Conservation (phyloP, 1,140 invertebrate species). For the Oryzaephilus surinamensis region DNA sequence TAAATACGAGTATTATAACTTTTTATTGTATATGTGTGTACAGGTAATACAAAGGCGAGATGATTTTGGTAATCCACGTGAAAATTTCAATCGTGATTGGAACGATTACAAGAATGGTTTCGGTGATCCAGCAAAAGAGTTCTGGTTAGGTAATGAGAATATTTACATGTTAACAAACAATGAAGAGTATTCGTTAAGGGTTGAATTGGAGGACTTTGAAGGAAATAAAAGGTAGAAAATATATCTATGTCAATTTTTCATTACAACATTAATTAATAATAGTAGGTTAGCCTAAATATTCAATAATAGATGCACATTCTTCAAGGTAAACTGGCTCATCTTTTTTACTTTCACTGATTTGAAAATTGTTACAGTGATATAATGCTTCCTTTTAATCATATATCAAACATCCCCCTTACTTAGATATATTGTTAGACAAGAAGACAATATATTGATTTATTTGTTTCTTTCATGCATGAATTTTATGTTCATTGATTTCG, state of each 20-base stretch:
- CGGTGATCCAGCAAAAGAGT: slow-evolving; percentile 79
- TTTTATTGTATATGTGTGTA: slow-evolving; percentile 8
- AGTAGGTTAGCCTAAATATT: slow-evolving; percentile 7
- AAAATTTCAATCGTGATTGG: slow-evolving; percentile 92
- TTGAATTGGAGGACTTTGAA: slow-evolving; percentile 89
- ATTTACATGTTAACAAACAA: slow-evolving; percentile 93
- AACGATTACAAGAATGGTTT: slow-evolving; percentile 93
- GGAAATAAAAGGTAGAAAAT: slow-evolving; percentile 81
- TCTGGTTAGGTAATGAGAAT: slow-evolving; percentile 91
- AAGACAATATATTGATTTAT: slow-evolving; percentile 1
- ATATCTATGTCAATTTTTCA: slow-evolving; percentile 18
- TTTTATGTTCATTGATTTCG: slow-evolving; percentile 2
- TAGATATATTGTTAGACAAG: neutral
- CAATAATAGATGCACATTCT: too few relatives aligned
- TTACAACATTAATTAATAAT: slow-evolving; percentile 1
- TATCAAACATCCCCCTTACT: neutral
- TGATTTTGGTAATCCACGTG: slow-evolving; percentile 73
- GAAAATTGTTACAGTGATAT: too few relatives aligned
- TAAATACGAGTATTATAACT: neutral
- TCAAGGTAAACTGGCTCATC: slow-evolving; percentile 14
- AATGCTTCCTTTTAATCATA: too few relatives aligned
- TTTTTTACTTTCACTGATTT: slow-evolving; percentile 17
- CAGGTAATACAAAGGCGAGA: slow-evolving; percentile 83
- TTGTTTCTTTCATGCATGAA: neutral
- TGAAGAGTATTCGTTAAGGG: slow-evolving; percentile 76